Conservation (phyloP, 1,140 invertebrate species). For the Andricus grossulariae region DNA sequence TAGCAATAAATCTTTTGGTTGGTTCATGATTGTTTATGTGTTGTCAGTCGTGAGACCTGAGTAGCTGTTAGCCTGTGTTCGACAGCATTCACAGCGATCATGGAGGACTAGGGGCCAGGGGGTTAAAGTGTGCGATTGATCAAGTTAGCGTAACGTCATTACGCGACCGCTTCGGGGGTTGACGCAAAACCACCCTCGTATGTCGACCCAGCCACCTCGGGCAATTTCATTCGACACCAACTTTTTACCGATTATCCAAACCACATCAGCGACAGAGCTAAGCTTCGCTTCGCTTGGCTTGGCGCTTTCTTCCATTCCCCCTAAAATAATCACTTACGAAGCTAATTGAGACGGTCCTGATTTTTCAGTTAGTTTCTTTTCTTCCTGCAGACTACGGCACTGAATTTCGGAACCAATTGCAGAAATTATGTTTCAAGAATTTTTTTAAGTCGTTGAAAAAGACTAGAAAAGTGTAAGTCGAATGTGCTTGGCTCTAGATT, state of each 20-base stretch:
- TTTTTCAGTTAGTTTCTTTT: too few relatives aligned
- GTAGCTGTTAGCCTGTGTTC: constrained; percentile 59
- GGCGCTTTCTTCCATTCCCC: not conserved
- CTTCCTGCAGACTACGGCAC: too few relatives aligned
- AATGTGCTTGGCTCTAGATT: too few relatives aligned
- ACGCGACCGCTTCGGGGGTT: constrained; percentile 56
- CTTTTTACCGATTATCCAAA: constrained; percentile 54
- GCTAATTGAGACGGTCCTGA: too few relatives aligned
- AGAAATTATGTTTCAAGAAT: too few relatives aligned
- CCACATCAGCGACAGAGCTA: not conserved
- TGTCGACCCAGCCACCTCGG: constrained; percentile 50
- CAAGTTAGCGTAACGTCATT: constrained; percentile 66
- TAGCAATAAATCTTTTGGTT: constrained; percentile 53
- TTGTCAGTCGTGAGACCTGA: constrained; percentile 38
- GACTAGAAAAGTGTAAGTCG: too few relatives aligned
- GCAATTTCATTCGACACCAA: constrained; percentile 65
- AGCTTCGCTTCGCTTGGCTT: constrained; percentile 4
- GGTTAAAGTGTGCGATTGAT: constrained; percentile 62
- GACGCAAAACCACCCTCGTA: constrained; percentile 49
- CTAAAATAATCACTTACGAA: constrained; percentile 10
- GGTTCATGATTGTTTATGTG: constrained; percentile 36
- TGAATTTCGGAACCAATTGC: too few relatives aligned
- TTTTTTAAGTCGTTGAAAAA: too few relatives aligned
- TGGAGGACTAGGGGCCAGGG: not conserved
- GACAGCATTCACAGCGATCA: constrained; percentile 45